Conservation (phyloP, 1,140 invertebrate species). For the Zophobas morio region DNA sequence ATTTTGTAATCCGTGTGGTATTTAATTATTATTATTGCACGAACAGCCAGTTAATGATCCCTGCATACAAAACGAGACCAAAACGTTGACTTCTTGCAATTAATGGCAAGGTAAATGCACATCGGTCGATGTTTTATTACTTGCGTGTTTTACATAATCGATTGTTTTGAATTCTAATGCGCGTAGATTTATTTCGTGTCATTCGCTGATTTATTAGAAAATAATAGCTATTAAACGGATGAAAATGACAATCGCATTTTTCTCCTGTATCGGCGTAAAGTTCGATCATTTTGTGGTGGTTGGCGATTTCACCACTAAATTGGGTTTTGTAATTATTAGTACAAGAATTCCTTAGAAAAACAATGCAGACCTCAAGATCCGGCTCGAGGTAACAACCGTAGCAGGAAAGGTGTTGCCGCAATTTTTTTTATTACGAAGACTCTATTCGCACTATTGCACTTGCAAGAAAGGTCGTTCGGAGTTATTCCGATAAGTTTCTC, state of each 20-base stretch:
- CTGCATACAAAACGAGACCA: slow-evolving; percentile 19
- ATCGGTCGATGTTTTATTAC: slow-evolving; percentile 25
- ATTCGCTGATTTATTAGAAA: not conserved
- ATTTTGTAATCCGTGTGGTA: slow-evolving; percentile 26
- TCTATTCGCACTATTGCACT: slow-evolving; percentile 35
- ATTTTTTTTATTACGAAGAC: slow-evolving; percentile 17
- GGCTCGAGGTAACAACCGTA: slow-evolving; percentile 26
- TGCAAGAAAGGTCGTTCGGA: slow-evolving; percentile 33
- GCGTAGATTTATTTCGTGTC: not conserved
- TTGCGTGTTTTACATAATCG: slow-evolving; percentile 5
- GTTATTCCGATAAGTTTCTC: slow-evolving; percentile 9
- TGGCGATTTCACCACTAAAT: too few relatives aligned
- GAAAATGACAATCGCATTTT: too few relatives aligned
- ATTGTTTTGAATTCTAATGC: slow-evolving; percentile 19
- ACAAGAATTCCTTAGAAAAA: not conserved
- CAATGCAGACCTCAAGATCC: slow-evolving; percentile 14
- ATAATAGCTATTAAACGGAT: not conserved
- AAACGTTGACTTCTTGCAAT: slow-evolving; percentile 27
- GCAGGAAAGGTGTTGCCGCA: slow-evolving; percentile 7
- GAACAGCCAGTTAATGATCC: slow-evolving; percentile 33
- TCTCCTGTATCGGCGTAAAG: too few relatives aligned
- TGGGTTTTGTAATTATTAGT: not conserved
- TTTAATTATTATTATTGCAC: slow-evolving; percentile 36
- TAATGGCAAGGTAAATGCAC: slow-evolving; percentile 27
- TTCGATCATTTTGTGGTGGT: too few relatives aligned